Percentiles rank a stretch among this genome's conserved stretches.
Conservation (phyloP, 2,888 invertebrate genomes). For the Agrotis puta region DNA sequence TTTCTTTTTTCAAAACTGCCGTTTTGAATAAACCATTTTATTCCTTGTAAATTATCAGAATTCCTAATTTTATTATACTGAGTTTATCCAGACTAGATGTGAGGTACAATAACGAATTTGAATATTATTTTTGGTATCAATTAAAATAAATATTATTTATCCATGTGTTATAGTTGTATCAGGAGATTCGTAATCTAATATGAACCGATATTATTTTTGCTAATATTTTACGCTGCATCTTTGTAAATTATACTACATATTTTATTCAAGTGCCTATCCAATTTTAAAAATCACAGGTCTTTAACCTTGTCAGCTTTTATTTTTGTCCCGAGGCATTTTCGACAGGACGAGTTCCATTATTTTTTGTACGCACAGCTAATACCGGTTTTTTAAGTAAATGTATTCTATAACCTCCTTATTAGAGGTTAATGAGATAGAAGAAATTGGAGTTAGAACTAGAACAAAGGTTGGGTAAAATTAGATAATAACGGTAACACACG, state of each 20-base stretch:
- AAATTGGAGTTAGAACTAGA: slow-evolving; percentile 31
- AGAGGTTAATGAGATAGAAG: slow-evolving; percentile 21
- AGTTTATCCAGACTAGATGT: neutral
- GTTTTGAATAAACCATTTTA: neutral
- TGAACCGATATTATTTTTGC: too few species aligned
- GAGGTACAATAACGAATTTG: neutral
- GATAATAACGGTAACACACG: slow-evolving; percentile 24
- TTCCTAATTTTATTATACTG: neutral
- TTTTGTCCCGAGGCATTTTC: neutral
- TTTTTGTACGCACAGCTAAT: neutral
- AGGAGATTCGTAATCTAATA: neutral
- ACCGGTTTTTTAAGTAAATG: slow-evolving; percentile 36
- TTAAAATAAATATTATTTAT: neutral
- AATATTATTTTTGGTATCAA: too few species aligned
- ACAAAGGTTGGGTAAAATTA: slow-evolving; percentile 9
- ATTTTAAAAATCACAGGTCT: neutral
- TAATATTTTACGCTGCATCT: neutral
- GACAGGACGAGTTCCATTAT: neutral
- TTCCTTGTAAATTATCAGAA: neutral
- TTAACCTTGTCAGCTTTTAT: neutral
- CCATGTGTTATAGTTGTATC: neutral
- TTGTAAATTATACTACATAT: neutral
- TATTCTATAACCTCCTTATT: slow-evolving; percentile 41
- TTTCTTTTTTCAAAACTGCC: neutral
- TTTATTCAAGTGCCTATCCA: neutral